Conservation (phyloP, 1,140 invertebrate species). For the Lepidurus packardi region DNA sequence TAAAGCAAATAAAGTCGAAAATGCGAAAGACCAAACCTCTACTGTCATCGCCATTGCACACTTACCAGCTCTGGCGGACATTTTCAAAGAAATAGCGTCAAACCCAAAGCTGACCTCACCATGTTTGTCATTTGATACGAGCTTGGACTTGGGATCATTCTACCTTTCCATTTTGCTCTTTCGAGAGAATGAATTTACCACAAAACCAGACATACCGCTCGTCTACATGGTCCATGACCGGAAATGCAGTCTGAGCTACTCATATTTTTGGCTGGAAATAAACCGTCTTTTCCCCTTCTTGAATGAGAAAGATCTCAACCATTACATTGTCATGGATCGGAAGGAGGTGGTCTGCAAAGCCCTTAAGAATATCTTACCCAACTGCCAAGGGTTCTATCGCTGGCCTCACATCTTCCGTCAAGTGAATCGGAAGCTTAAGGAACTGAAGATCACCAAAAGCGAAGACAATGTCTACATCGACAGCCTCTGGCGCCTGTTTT, state of each 20-base stretch:
- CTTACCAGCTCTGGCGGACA: neutral
- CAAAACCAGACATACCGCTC: neutral
- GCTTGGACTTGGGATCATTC: neutral
- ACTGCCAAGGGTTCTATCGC: neutral
- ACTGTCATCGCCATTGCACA: neutral
- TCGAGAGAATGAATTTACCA: neutral
- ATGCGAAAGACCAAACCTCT: neutral
- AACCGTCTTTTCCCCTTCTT: neutral
- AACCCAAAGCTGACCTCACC: neutral
- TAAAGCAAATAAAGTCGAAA: neutral
- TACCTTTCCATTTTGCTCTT: conserved; percentile 5
- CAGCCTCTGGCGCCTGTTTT: neutral
- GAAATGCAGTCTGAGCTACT: neutral
- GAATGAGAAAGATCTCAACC: neutral
- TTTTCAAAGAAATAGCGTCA: neutral
- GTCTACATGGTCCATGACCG: conserved; percentile 23
- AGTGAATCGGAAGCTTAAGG: neutral
- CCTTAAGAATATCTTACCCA: neutral
- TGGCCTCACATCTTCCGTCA: neutral
- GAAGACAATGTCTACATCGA: conserved; percentile 9
- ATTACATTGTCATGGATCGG: neutral
- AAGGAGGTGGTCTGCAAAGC: neutral
- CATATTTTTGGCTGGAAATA: neutral
- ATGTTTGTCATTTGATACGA: neutral
- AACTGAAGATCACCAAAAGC: neutral